A percentile compares a stretch with the other conserved stretches of the same genome.
Conservation (phyloP, 2,888 invertebrate species). For the Morpho achilles region DNA sequence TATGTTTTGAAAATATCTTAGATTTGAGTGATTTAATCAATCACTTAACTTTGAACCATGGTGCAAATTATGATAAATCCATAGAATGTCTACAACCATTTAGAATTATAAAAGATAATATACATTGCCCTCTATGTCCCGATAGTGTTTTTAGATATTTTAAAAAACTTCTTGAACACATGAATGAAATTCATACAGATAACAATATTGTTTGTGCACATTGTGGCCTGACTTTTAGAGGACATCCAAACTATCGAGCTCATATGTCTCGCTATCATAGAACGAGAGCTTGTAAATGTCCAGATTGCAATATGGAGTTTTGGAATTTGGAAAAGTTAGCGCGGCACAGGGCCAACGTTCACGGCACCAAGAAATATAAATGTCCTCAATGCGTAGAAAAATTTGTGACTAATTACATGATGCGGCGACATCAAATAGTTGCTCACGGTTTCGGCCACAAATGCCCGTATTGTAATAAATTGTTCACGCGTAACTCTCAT, state of each 20-base stretch:
- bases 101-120: slow-evolving; percentile 34
- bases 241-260: slow-evolving; percentile 32
- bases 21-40: slow-evolving; percentile 31
- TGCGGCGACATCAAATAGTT: slow-evolving; percentile 38
- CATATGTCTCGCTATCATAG: slow-evolving; percentile 35
- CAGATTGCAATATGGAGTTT: slow-evolving; percentile 38
- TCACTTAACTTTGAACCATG: slow-evolving; percentile 35
- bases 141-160: slow-evolving; percentile 35
- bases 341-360: slow-evolving; percentile 37
- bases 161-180: slow-evolving; percentile 37
- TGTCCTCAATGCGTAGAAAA: slow-evolving; percentile 39
- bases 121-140: slow-evolving; percentile 34
- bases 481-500: slow-evolving; percentile 42
- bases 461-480: slow-evolving; percentile 42
- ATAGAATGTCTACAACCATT: slow-evolving; percentile 34
- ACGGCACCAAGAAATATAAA: slow-evolving; percentile 37
- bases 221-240: slow-evolving; percentile 36
- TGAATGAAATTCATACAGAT: slow-evolving; percentile 35
- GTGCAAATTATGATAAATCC: slow-evolving; percentile 32
- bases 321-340: slow-evolving; percentile 32
- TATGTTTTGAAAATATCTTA: slow-evolving; percentile 32
- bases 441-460: slow-evolving; percentile 39
- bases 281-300: slow-evolving; percentile 32
- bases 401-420: slow-evolving; percentile 38
- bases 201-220: slow-evolving; percentile 37